Percentiles rank a stretch among this genome's conserved stretches.
Evolutionary conservation across 37 sponge, comb jelly and placozoan species (phyloP).

Genomic region (Cliona cf. orientalis): DNA sequence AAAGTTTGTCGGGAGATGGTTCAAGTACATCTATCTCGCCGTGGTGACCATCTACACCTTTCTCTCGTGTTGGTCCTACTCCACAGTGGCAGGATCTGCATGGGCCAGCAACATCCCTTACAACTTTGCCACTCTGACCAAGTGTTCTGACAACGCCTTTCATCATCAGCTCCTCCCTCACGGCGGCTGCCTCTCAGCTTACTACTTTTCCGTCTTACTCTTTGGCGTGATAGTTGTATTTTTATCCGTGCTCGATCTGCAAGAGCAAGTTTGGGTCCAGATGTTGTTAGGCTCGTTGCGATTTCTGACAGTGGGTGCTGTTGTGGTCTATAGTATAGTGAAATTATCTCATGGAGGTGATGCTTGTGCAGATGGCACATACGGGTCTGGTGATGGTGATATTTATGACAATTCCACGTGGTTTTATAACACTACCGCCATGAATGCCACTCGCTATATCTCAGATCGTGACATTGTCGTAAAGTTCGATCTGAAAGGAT

Average conservation of each 20-base stretch:
- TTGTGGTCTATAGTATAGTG: slow-evolving; percentile 76
- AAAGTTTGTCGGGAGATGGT: slow-evolving; percentile 56
- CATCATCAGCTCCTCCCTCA: slow-evolving; percentile 41
- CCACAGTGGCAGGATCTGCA: slow-evolving; percentile 87
- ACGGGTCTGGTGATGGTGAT: too few species aligned
- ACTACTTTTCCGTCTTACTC: slow-evolving; percentile 72
- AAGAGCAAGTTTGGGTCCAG: slow-evolving; percentile 84
- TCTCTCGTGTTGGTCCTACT: slow-evolving; percentile 50
- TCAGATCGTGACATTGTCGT: neutral
- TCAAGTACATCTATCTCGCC: slow-evolving; percentile 64
- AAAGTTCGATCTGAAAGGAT: slow-evolving; percentile 65
- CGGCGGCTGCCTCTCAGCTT: slow-evolving; percentile 61
- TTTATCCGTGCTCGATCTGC: slow-evolving; percentile 76
- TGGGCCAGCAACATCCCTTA: slow-evolving; percentile 91
- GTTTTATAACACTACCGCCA: neutral
- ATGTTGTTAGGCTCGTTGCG: slow-evolving; percentile 71
- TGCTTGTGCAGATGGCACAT: too few species aligned
- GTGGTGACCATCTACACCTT: slow-evolving; percentile 60
- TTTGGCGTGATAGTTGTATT: slow-evolving; percentile 70
- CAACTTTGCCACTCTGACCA: slow-evolving; percentile 39
- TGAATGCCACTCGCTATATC: neutral
- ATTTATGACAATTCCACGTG: neutral
- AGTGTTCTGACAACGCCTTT: slow-evolving; percentile 74
- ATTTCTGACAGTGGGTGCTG: slow-evolving; percentile 61
- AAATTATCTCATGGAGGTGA: slow-evolving; percentile 16